A percentile compares a stretch with the other conserved stretches of the same genome.
Conservation (phyloP, 2,797 vertebrate genomes). For the Coregonus ussuriensis region DNA sequence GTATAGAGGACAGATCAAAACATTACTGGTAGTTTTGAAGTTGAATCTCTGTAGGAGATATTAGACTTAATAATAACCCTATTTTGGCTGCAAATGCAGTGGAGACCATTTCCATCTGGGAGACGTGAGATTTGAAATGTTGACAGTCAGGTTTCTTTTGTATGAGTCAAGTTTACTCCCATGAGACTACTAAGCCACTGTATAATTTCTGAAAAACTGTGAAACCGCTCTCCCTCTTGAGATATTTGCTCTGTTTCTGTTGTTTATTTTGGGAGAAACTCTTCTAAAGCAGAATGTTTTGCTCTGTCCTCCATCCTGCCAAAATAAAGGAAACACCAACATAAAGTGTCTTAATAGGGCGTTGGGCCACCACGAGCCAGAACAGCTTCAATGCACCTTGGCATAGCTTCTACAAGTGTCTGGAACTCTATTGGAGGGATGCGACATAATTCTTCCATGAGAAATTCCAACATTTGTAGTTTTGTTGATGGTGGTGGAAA, state of each 20-base stretch:
- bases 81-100: neutral
- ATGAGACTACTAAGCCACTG: slow-evolving; percentile 58
- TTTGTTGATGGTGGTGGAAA: too few species aligned
- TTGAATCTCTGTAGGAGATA: slow-evolving; percentile 35
- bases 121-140: neutral
- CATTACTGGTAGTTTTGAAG: slow-evolving; percentile 13
- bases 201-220: slow-evolving; percentile 66
- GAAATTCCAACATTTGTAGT: too few species aligned
- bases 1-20: slow-evolving; percentile 65
- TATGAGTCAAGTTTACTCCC: slow-evolving; percentile 43
- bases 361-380: too few species aligned
- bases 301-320: slow-evolving; percentile 68
- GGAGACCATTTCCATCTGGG: slow-evolving; percentile 19
- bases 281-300: slow-evolving; percentile 56
- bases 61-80: slow-evolving; percentile 13
- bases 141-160: slow-evolving; percentile 30
- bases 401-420: too few species aligned
- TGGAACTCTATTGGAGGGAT: too few species aligned
- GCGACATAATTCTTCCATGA: too few species aligned
- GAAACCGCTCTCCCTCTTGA: slow-evolving; percentile 44
- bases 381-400: too few species aligned
- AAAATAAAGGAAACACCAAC: too few species aligned
- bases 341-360: too few species aligned
- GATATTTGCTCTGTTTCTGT: slow-evolving; percentile 1
- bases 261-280: slow-evolving; percentile 33